Evolutionary conservation across 2,888 invertebrate species (phyloP).

Genomic region (Leucophora obtusa): DNA sequence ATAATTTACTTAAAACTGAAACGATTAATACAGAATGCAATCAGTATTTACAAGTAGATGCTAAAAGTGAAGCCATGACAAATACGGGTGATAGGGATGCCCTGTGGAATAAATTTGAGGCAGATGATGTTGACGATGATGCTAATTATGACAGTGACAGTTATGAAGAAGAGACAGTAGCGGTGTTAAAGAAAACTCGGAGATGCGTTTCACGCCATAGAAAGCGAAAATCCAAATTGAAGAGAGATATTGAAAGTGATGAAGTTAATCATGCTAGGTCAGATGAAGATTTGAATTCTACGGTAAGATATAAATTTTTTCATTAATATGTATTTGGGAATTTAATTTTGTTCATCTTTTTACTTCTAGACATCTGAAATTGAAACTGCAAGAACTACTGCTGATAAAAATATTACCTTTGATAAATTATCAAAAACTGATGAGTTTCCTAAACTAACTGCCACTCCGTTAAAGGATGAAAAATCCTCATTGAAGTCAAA

Average conservation of each 20-base stretch:
- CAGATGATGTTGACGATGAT: conserved; percentile 12
- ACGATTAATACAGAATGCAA: neutral
- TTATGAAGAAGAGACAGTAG: conserved; percentile 43
- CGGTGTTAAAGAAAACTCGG: conserved; percentile 63
- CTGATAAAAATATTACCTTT: conserved; percentile 20
- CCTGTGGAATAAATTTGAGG: neutral
- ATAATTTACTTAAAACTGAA: conserved; percentile 36
- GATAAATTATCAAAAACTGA: conserved; percentile 59
- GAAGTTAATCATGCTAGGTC: conserved; percentile 17
- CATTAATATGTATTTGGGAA: no score
- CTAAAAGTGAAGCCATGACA: conserved; percentile 19
- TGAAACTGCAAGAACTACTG: neutral
- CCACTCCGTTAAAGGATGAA: conserved; percentile 45
- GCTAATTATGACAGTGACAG: conserved; percentile 2
- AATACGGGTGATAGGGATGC: neutral
- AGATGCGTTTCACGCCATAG: conserved; percentile 6
- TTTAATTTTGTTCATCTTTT: no score
- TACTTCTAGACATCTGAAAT: neutral
- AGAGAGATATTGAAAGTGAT: conserved; percentile 13
- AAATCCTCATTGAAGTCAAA: neutral
- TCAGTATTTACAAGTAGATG: neutral
- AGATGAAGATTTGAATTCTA: conserved; percentile 26
- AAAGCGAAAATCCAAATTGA: neutral
- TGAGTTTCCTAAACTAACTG: conserved; percentile 68
- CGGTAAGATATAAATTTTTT: neutral